Percentiles rank a stretch among this genome's conserved stretches.
Conservation (phyloP, 2,113 vertebrate species). For the Sterrhoptilus dennistouni region DNA sequence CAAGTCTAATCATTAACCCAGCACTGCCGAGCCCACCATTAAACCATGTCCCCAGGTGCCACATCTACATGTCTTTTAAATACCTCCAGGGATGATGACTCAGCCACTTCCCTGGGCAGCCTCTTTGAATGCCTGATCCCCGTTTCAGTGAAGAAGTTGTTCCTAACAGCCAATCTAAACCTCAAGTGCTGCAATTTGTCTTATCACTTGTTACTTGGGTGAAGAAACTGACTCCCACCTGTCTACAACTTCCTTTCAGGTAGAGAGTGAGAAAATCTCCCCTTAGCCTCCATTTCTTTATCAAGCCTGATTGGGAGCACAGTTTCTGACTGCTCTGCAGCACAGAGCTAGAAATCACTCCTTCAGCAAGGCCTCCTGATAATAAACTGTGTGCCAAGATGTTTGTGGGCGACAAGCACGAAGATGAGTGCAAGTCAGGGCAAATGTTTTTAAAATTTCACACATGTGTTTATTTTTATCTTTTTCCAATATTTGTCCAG, state of each 20-base stretch:
- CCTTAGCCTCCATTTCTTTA: not conserved
- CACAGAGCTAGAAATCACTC: not conserved
- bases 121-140: not conserved
- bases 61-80: not conserved
- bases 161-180: not conserved
- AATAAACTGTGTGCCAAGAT: not conserved
- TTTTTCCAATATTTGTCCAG: not conserved
- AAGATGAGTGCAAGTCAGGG: not conserved
- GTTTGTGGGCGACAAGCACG: not conserved
- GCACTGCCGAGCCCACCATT: not conserved
- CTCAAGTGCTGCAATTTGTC: not conserved
- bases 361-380: not conserved
- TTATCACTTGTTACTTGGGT: not conserved
- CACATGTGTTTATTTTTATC: not conserved
- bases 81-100: not conserved
- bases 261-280: not conserved
- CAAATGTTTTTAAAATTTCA: constrained; percentile 8
- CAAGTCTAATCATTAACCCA: not conserved
- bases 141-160: not conserved
- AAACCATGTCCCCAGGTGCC: not conserved
- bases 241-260: not conserved
- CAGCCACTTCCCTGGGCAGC: not conserved
- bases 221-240: not conserved
- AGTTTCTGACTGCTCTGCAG: not conserved
- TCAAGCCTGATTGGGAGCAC: not conserved